Evolutionary conservation across 2,888 invertebrate genomes (phyloP), one percentile per base, ranked within the genome.

Genomic region (Choreutis nemorana): DNA sequence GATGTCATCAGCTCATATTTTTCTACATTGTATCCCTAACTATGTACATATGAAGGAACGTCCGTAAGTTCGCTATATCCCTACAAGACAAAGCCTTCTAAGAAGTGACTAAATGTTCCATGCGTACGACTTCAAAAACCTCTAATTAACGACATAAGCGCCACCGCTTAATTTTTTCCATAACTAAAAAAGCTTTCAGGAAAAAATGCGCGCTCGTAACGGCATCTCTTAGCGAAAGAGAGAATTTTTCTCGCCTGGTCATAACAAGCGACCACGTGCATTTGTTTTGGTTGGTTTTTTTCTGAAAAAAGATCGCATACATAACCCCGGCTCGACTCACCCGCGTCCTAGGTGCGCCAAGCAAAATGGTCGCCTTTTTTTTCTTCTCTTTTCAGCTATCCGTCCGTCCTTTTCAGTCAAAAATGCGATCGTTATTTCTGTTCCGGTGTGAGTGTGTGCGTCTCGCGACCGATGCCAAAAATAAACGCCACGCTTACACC

Each of bases 361-460:
- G 72, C 78, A 77, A 78, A 78, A 78, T 78, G 78, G 75, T 68
- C 63, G 77, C 67, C 72, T 72, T 77, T 78, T 78, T 77, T 78
- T 78, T 77, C 77, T 75, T 78, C 77, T 77, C 77, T 78, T 78
- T 78, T 78, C 72, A 72, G 62, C 72, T 72, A 77, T 77, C 72
- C 75, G 71, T 77, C 78, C 63, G 75, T 78, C 78, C 78, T 77
- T 77, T 77, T 78, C 78, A 65, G 73, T 66, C 78, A 78, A 78
- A 78, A 78, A 78, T 72, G 73, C 80, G 80, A 80, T 80, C 80
- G 80, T 79, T 79, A 80, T 79, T 80, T 79, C 78, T 75, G 77
- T 78, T 77, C 73, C 73, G 77, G 70, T 64, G 64, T 56, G 54
- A 55, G 43, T 77, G 78, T 78, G 77, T 78, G 78, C 64, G 77